phyloP scores from a whole-genome alignment of 2,797 vertebrate species.

The Hybognathus amarus region DNA sequence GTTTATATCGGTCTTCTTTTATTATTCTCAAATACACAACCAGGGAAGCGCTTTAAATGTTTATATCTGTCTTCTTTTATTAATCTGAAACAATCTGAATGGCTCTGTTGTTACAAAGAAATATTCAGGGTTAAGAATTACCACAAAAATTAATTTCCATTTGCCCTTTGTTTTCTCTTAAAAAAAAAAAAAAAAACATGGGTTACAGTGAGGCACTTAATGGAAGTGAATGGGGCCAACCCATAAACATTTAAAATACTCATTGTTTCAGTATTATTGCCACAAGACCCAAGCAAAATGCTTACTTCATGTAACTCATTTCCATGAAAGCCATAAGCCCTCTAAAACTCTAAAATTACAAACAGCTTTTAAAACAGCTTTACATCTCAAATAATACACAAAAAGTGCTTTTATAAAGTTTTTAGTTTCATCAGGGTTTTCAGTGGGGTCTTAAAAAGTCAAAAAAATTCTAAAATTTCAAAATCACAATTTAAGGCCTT shows the following conservation, averaged over 20 bases:
- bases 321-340: neutral
- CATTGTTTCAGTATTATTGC: neutral
- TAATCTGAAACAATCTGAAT: neutral
- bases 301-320: neutral
- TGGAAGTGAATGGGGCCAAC: neutral
- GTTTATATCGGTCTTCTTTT: neutral
- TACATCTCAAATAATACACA: neutral
- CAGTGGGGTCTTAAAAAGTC: no score
- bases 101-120: neutral
- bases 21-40: slow-evolving; percentile 71
- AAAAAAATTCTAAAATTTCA: no score
- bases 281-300: neutral
- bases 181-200: neutral
- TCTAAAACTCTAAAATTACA: neutral
- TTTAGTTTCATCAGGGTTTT: no score
- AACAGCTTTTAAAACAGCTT: neutral
- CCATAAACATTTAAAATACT: neutral
- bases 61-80: neutral
- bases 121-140: neutral
- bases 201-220: neutral
- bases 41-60: slow-evolving; percentile 79
- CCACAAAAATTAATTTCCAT: neutral
- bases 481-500: no score
- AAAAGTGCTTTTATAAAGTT: neutral
- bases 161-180: neutral